Percentiles rank a stretch among this genome's conserved stretches.
Conservation (phyloP, 2,113 vertebrate species). For the Thermophis baileyi region DNA sequence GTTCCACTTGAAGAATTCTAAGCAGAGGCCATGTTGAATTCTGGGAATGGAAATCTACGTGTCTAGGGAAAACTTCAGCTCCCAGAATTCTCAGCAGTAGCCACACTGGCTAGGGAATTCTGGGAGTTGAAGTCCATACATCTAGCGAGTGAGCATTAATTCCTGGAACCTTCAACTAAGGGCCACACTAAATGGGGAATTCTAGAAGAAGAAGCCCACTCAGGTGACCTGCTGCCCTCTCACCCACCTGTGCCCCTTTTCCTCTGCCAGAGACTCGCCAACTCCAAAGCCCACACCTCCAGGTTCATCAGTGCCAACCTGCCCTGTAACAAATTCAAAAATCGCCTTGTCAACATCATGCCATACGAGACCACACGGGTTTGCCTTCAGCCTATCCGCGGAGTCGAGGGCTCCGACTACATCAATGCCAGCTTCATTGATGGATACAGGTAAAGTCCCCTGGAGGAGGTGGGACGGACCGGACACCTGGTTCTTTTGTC, state of each 20-base stretch:
- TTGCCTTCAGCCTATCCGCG: slow-evolving; percentile 95
- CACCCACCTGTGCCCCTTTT: background rate
- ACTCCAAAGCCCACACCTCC: slow-evolving; percentile 97
- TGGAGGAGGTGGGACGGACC: no score
- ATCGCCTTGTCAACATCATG: slow-evolving; percentile 98
- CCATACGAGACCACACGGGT: slow-evolving; percentile 95
- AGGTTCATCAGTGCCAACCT: slow-evolving; percentile 98
- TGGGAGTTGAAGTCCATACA: background rate
- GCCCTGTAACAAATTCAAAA: slow-evolving; percentile 99
- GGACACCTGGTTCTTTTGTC: background rate
- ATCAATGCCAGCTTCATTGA: slow-evolving; percentile 97
- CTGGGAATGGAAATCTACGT: background rate
- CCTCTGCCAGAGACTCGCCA: slow-evolving; percentile 85
- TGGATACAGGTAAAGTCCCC: slow-evolving; percentile 83
- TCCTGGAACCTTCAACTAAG: background rate
- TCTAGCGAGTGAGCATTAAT: background rate
- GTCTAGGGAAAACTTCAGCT: background rate
- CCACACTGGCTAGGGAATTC: background rate
- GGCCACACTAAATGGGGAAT: background rate
- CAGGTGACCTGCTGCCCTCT: background rate
- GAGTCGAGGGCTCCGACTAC: slow-evolving; percentile 95
- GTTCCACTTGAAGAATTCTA: background rate
- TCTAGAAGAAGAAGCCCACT: background rate
- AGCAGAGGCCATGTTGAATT: background rate
- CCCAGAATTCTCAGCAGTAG: background rate